Base-by-base conservation (phyloP, 1,140 invertebrate species). In the Coboldia fuscipes region DNA sequence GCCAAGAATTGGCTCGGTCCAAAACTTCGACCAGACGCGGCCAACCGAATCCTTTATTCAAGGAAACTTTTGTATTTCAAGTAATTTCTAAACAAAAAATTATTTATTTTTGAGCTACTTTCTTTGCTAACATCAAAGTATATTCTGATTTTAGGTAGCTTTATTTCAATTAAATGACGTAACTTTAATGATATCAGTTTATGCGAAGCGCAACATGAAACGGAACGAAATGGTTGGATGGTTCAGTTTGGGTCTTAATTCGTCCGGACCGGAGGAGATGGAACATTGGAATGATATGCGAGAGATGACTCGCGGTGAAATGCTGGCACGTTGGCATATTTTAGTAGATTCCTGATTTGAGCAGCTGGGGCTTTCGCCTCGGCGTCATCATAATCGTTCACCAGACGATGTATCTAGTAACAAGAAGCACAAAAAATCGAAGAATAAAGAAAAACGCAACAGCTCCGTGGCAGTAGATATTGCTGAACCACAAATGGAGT, bases 61-160 rank as follows among this genome's bases (percentile, higher is more conserved):
- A 93, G 54, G 88, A 94, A 60, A 85, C 86, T 1, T 94, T 94
- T 56, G 77, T 92, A 56, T 94, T 93, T 62, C 88, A 92, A 65
- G 81, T 82, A 59, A 54, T 27, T 4, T 27, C 24, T 4, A 27
- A 23, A 23, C 5, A 23, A 23, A 23, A 23, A 23, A 5, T 7
- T 12, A 23, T 6, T 23, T 6, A 23, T 23, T 6, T 23, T 7
- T 23, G 22, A 12, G 22, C 6, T 23, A n/a, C 8, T 24, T 24
- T 9, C 23, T 24, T 24, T 9, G n/a, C 8, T 24, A 9, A 9
- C 8, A 24, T 9, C 8, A 24, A 24, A 24, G n/a, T 9, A 24
- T 24, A n/a, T n/a, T 24, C 23, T 24, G n/a, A n/a, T 22, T 46
- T 7, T 47, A 83, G 80, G 85, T 94, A 45, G 84, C 88, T 20